A percentile compares a stretch with the other conserved stretches of the same genome.
These are phyloP conservation scores for Aythya fuligula DNA, from an alignment of 2,797 vertebrate species.

Conservation along the genomic window DNA sequence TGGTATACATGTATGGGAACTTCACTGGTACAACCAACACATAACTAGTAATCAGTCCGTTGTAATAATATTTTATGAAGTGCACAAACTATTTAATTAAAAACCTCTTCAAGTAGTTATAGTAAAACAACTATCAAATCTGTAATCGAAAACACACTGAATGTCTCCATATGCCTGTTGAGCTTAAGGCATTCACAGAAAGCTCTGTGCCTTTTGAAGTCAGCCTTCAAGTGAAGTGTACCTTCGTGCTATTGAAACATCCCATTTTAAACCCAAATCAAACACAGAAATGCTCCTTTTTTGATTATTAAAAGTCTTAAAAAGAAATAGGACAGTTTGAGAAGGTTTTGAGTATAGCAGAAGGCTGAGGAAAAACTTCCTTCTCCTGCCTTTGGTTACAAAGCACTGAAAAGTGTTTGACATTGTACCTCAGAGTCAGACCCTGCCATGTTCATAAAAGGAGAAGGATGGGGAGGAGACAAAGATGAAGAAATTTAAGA, in stretches of 20 bases:
- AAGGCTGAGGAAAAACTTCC: conserved; percentile 18
- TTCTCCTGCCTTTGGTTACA: conserved; percentile 9
- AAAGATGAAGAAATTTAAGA: conserved; percentile 11
- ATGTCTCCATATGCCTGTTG: not conserved
- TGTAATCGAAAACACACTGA: not conserved
- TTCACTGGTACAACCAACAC: not conserved
- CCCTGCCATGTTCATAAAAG: conserved; percentile 3
- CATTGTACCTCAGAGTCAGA: not conserved
- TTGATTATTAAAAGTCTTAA: not conserved
- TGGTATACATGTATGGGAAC: not conserved
- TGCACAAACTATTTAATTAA: not conserved
- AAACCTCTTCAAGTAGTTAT: not conserved
- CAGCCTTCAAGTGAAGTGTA: not conserved
- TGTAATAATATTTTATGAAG: not conserved
- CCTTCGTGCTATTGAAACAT: not conserved
- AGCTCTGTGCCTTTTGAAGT: not conserved
- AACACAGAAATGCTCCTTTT: not conserved
- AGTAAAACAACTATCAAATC: not conserved
- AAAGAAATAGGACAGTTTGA: conserved; percentile 15
- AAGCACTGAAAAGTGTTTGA: not conserved
- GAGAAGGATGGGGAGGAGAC: not conserved
- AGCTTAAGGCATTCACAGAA: not conserved
- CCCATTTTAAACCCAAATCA: not conserved
- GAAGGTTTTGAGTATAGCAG: not conserved
- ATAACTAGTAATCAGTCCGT: not conserved